Conservation (phyloP, 2,888 invertebrate genomes). For the Leucoma salicis region DNA sequence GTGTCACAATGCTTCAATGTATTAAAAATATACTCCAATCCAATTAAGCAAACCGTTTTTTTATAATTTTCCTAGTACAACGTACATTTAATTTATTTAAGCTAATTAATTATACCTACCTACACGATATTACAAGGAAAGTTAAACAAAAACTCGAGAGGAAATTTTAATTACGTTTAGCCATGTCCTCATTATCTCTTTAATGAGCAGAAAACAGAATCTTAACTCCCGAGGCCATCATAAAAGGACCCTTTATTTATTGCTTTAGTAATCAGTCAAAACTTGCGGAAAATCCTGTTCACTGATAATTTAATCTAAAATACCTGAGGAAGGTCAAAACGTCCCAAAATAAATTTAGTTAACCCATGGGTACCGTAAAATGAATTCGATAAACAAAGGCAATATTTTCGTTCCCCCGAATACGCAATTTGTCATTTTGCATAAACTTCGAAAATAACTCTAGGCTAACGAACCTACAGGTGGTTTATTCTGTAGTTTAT, state of each 20-base stretch:
- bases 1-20: too few species aligned
- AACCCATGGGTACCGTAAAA: neutral
- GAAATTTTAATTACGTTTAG: constrained; percentile 54
- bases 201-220: constrained; percentile 53
- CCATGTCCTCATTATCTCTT: constrained; percentile 45
- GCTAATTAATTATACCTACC: constrained; percentile 37
- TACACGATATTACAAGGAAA: constrained; percentile 25
- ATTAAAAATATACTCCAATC: constrained; percentile 9
- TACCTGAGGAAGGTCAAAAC: neutral
- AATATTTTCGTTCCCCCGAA: constrained; percentile 16
- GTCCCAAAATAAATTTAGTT: constrained; percentile 12
- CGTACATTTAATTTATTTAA: constrained; percentile 31
- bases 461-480: constrained; percentile 38
- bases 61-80: constrained; percentile 14
- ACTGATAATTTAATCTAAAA: neutral
- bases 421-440: constrained; percentile 30
- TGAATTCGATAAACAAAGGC: constrained; percentile 17
- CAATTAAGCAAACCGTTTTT: constrained; percentile 2
- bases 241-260: constrained; percentile 51
- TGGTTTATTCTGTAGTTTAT: constrained; percentile 41
- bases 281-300: constrained; percentile 36
- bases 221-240: constrained; percentile 54
- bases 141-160: constrained; percentile 37
- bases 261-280: constrained; percentile 58
- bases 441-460: constrained; percentile 34